Evolutionary conservation across 92 coral and sea anemone genomes (phyloP), one percentile per base, ranked within the genome.

Genomic region (Epizoanthus illoricatus): DNA sequence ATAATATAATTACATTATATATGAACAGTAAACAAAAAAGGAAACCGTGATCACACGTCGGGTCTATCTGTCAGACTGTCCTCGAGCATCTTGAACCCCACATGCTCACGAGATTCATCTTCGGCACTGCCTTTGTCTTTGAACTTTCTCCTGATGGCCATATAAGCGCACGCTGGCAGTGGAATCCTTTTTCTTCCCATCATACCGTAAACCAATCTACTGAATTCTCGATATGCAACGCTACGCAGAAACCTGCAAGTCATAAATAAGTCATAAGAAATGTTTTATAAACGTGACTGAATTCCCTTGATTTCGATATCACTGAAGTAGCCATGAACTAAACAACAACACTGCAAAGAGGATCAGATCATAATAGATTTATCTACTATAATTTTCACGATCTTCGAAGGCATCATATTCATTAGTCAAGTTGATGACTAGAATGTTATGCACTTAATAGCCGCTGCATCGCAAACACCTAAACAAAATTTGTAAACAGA

Each of bases 141-240:
- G 11, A 63, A 63, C 18, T 63, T 62, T 19, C 24, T 19, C 49
- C 70, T 36, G 45, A 83, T 73, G 58, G 80, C 80, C 39, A 60
- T 36, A 71, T 83, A 83, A 6, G 86, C 86, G 74, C 86, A 83
- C 41, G 86, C 80, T 7, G 85, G 85, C 45, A 81, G 73, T 15
- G 85, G 80, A 81, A 71, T 23, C 59, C 73, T 56, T 24, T 73
- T 73, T 55, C 59, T 73, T 70, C 86, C 86, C 80, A 73, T 20
- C 19, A 83, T 20, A 16, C 86, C 80, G 39, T 73, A 83, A 70
- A 83, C 74, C 70, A 83, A 62, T 65, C 86, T 70, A 0, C 81
- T 70, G 40, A 83, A 83, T 75, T 83, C 86, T 13, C 81, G 40
- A 62, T 83, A 83, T 4, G 81, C 52, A 59, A 83, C 73, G n/a